Percentiles rank a stretch among this genome's conserved stretches.
phyloP scores from a whole-genome alignment of 1,140 invertebrate species.

The Carcinoscorpius rotundicauda region DNA sequence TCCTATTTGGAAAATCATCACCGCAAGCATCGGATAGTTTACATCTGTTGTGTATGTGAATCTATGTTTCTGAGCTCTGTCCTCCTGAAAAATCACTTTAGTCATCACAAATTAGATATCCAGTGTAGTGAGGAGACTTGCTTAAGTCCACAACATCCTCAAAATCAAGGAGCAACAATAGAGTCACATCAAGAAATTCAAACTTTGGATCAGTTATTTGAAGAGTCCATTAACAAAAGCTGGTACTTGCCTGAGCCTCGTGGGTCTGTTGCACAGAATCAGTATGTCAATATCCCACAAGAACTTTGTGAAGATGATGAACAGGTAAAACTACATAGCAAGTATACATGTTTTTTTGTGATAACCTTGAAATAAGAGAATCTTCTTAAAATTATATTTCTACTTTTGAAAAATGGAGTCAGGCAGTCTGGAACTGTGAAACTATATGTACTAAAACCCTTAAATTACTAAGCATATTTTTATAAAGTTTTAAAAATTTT shows the following conservation, averaged over 20 bases:
- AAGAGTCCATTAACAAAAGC: conserved; percentile 9
- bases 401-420: too few relatives aligned
- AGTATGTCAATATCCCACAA: conserved; percentile 9
- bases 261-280: not conserved
- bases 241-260: conserved; percentile 14
- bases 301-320: conserved; percentile 5
- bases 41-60: conserved; percentile 24
- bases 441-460: not conserved
- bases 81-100: conserved; percentile 30
- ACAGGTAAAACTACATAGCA: not conserved
- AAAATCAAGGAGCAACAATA: too few relatives aligned
- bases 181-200: too few relatives aligned
- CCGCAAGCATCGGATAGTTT: conserved; percentile 31
- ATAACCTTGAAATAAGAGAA: too few relatives aligned
- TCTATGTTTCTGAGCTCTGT: conserved; percentile 28
- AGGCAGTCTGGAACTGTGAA: too few relatives aligned
- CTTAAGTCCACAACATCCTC: too few relatives aligned
- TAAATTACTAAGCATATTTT: not conserved
- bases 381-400: too few relatives aligned
- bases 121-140: too few relatives aligned
- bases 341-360: too few relatives aligned
- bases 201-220: too few relatives aligned
- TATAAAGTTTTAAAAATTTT: not conserved
- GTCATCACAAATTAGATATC: conserved; percentile 7
- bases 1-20: conserved; percentile 34